Conservation (phyloP, 2,113 vertebrate species). For the Callocephalon fimbriatum region DNA sequence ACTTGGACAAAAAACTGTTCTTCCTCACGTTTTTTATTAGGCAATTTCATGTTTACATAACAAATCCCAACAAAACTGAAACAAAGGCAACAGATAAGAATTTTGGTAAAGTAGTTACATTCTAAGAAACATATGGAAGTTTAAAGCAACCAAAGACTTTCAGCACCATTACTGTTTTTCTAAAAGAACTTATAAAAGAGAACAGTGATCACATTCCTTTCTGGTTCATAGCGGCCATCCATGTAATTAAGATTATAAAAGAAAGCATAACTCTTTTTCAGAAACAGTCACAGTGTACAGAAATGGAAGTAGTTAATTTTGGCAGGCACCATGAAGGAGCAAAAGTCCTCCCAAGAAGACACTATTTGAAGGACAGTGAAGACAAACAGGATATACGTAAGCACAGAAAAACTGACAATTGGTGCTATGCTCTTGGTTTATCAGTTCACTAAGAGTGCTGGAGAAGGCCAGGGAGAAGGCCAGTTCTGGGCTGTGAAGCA, state of each 20-base stretch:
- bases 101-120: not conserved
- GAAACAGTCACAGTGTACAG: rapidly evolving
- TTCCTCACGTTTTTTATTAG: not conserved
- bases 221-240: not conserved
- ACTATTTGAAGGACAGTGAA: not conserved
- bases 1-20: not conserved
- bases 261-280: not conserved
- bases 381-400: not conserved
- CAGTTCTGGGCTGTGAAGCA: not conserved
- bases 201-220: not conserved
- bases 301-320: not conserved
- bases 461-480: not conserved
- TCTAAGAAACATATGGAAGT: not conserved
- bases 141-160: not conserved
- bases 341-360: not conserved
- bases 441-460: not conserved
- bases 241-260: not conserved
- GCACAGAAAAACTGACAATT: not conserved
- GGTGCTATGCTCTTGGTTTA: not conserved
- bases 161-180: not conserved
- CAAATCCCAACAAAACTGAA: not conserved
- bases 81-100: not conserved
- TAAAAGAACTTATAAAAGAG: not conserved
- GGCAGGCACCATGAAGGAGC: not conserved
- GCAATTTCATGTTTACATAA: not conserved